Evolutionary conservation across 2,888 invertebrate genomes (phyloP).

Genomic region (Epistrophe eligans): DNA sequence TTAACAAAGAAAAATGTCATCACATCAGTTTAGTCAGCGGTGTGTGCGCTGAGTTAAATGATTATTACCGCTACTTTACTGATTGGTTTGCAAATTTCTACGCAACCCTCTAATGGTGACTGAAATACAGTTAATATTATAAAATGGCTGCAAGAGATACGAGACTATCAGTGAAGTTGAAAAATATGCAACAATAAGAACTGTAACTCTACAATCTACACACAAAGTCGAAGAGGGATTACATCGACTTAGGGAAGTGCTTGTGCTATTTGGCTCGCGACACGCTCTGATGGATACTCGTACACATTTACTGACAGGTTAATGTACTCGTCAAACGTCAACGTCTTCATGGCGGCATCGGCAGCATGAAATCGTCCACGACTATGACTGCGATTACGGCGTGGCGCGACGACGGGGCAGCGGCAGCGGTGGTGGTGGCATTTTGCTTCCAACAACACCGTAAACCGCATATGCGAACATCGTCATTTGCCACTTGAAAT

Average conservation of each 20-base stretch:
- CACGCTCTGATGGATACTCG: slow-evolving; percentile 69
- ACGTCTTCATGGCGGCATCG: slow-evolving; percentile 34
- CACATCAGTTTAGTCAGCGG: background rate
- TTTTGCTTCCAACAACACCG: slow-evolving; percentile 1
- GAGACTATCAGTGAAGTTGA: slow-evolving; percentile 38
- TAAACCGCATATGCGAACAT: slow-evolving; percentile 31
- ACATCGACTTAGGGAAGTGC: slow-evolving; percentile 52
- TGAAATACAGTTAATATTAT: slow-evolving; percentile 35
- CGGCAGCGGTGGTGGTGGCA: background rate
- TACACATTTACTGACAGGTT: slow-evolving; percentile 64
- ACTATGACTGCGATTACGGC: background rate
- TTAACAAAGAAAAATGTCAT: slow-evolving; percentile 40
- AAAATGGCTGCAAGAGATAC: slow-evolving; percentile 56
- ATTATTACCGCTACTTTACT: slow-evolving; percentile 30
- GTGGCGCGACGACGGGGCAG: too few relatives aligned
- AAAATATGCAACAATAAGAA: slow-evolving; percentile 63
- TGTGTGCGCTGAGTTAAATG: background rate
- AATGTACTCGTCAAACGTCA: slow-evolving; percentile 70
- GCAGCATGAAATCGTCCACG: slow-evolving; percentile 14
- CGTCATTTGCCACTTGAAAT: slow-evolving; percentile 55
- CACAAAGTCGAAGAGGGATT: slow-evolving; percentile 45
- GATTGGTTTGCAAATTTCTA: slow-evolving; percentile 42
- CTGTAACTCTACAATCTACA: slow-evolving; percentile 46
- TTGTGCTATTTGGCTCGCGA: slow-evolving; percentile 49
- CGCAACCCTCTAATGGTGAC: slow-evolving; percentile 43